Evolutionary conservation across 2,888 invertebrate genomes (phyloP).

Genomic region (Allacma fusca): DNA sequence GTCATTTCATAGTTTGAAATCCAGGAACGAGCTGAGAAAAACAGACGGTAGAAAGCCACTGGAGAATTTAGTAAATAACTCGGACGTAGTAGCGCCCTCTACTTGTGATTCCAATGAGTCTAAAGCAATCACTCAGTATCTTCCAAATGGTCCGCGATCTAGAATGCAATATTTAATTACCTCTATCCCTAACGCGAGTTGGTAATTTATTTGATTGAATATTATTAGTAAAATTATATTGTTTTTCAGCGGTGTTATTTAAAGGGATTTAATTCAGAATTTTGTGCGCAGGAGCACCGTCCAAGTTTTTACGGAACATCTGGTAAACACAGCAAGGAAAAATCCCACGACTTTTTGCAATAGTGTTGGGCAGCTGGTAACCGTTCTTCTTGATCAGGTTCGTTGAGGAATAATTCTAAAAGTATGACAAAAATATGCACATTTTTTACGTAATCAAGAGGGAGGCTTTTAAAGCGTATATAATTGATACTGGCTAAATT

Average conservation of each 20-base stretch:
- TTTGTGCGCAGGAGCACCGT: slow-evolving; percentile 21
- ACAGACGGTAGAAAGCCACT: slow-evolving; percentile 1
- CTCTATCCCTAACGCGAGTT: slow-evolving; percentile 24
- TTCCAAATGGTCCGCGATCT: slow-evolving; percentile 10
- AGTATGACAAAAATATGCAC: too few species aligned
- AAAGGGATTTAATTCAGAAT: not conserved
- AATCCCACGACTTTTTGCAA: slow-evolving; percentile 32
- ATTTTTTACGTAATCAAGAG: too few species aligned
- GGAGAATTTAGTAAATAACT: not conserved
- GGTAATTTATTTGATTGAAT: slow-evolving; percentile 19
- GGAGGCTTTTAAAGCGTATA: too few species aligned
- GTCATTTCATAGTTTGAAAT: not conserved
- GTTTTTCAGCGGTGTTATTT: too few species aligned
- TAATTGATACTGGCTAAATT: too few species aligned
- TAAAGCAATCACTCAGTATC: not conserved
- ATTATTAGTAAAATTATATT: too few species aligned
- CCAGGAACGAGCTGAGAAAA: slow-evolving; percentile 24
- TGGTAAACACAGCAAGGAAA: slow-evolving; percentile 29
- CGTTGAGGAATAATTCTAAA: not conserved
- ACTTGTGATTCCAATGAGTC: not conserved
- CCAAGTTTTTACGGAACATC: slow-evolving; percentile 30
- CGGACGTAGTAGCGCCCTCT: not conserved
- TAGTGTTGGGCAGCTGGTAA: not conserved
- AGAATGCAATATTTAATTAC: slow-evolving; percentile 34
- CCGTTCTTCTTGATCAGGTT: slow-evolving; percentile 27